Evolutionary conservation across 2,888 invertebrate genomes (phyloP).

Genomic region (Limenitis camilla): DNA sequence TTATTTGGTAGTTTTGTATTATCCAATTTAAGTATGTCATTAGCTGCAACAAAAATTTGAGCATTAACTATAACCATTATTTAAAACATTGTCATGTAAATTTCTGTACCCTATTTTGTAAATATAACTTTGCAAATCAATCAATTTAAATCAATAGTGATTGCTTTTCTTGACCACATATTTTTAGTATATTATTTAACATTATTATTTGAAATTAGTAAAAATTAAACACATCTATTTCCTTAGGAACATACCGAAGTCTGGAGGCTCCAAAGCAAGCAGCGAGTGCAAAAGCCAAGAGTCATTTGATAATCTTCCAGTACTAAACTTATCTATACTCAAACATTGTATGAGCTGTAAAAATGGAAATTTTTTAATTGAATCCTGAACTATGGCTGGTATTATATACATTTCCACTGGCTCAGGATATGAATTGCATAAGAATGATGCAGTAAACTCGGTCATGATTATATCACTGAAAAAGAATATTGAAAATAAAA

Average conservation of each 20-base stretch:
- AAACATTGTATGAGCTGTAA: conserved; percentile 62
- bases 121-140: no score
- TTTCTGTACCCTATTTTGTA: no score
- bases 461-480: conserved; percentile 54
- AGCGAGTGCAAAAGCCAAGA: conserved; percentile 81
- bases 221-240: background rate
- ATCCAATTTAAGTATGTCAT: conserved; percentile 37
- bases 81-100: background rate
- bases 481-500: no score
- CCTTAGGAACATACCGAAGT: conserved; percentile 73
- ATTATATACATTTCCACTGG: conserved; percentile 81
- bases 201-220: no score
- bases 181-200: no score
- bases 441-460: conserved; percentile 79
- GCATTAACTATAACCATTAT: background rate
- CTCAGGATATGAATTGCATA: conserved; percentile 79
- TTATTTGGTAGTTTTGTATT: conserved; percentile 72
- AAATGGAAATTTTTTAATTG: conserved; percentile 66
- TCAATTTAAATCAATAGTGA: no score
- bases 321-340: conserved; percentile 52
- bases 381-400: conserved; percentile 76
- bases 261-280: conserved; percentile 77
- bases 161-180: no score
- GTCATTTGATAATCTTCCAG: conserved; percentile 68
- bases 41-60: conserved; percentile 11